These are phyloP conservation scores for Andrena trimmerana DNA, from an alignment of 2,888 invertebrate species.

Conservation along the genomic window DNA sequence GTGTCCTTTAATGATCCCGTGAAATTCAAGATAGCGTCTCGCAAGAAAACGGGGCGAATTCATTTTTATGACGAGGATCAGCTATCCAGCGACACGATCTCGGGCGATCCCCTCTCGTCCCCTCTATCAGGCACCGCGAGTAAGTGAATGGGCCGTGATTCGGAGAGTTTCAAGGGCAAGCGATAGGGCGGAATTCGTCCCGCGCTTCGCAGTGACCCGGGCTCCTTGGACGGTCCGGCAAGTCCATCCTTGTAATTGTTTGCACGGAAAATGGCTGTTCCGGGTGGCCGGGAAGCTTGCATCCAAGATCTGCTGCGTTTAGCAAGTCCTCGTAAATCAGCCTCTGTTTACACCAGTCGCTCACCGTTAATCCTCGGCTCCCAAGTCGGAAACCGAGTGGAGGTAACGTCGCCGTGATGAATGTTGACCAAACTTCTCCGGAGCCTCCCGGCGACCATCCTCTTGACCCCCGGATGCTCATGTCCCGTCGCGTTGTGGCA, in stretches of 20 bases:
- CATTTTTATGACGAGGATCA: too few species aligned
- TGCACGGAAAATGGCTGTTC: slow-evolving; percentile 41
- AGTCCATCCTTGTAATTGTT: slow-evolving; percentile 46
- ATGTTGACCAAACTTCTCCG: slow-evolving; percentile 59
- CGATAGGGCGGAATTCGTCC: not conserved
- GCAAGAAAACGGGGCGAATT: too few species aligned
- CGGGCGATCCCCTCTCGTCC: too few species aligned
- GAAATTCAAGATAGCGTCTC: not conserved
- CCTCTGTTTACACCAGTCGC: slow-evolving; percentile 64
- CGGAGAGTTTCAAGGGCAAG: not conserved
- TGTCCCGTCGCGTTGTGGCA: not conserved
- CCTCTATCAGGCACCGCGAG: too few species aligned
- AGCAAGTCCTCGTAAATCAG: slow-evolving; percentile 64
- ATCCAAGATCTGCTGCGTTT: slow-evolving; percentile 12
- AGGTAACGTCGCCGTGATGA: slow-evolving; percentile 43
- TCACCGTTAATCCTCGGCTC: slow-evolving; percentile 59
- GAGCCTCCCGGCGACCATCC: not conserved
- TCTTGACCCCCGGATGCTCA: not conserved
- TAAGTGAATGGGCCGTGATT: too few species aligned
- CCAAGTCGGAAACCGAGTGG: slow-evolving; percentile 34
- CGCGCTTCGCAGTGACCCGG: not conserved
- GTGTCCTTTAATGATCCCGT: not conserved
- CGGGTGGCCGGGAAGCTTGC: slow-evolving; percentile 6
- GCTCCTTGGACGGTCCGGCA: not conserved
- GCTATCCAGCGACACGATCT: too few species aligned